Evolutionary conservation across 2,797 vertebrate species (phyloP).

Genomic region (Falco novaeseelandiae): DNA sequence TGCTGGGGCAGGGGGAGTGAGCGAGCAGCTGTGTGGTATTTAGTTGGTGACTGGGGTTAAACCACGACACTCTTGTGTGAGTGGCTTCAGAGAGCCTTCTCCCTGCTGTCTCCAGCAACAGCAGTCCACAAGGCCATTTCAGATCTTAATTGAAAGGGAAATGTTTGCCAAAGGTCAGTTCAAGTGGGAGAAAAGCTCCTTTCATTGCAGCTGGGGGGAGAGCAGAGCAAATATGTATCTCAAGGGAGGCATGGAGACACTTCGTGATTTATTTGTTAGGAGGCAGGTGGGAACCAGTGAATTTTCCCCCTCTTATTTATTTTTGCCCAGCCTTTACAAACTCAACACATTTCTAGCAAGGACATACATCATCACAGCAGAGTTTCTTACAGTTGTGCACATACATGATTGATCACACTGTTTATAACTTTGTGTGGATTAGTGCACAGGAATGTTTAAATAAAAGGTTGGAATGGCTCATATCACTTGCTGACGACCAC

Average conservation of each 20-base stretch:
- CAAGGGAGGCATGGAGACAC: not conserved
- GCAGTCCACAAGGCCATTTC: not conserved
- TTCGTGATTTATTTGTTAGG: constrained; percentile 23
- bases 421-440: not conserved
- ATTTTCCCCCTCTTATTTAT: not conserved
- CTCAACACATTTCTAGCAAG: not conserved
- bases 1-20: too few relatives aligned
- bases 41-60: too few relatives aligned
- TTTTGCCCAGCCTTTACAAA: not conserved
- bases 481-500: not conserved
- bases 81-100: not conserved
- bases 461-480: not conserved
- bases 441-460: not conserved
- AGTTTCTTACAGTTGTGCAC: not conserved
- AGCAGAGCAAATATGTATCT: not conserved
- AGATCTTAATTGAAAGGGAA: constrained; percentile 46
- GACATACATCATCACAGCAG: not conserved
- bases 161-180: constrained; percentile 47
- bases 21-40: too few relatives aligned
- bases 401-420: not conserved
- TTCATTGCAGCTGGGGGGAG: not conserved
- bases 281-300: not conserved
- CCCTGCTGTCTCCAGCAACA: not conserved
- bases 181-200: constrained; percentile 23
- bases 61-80: not conserved